Percentiles rank a stretch among this genome's conserved stretches.
phyloP scores from a whole-genome alignment of 2,113 vertebrate species.

The Mesitornis unicolor region DNA sequence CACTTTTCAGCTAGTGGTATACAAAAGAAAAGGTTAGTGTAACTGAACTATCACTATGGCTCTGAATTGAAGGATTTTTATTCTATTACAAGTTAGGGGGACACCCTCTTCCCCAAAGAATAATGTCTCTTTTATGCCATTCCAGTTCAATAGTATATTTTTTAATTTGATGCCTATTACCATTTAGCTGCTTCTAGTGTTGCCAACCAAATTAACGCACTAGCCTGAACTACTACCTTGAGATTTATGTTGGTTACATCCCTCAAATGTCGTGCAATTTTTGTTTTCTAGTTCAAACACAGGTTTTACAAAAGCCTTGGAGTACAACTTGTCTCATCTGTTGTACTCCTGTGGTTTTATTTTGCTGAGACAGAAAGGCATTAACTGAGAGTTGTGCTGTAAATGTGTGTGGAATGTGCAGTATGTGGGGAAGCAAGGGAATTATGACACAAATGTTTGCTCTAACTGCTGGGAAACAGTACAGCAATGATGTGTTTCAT shows the following conservation, averaged over 20 bases:
- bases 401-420: background rate
- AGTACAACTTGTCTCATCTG: background rate
- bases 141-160: background rate
- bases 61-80: background rate
- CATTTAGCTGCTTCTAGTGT: slow-evolving; percentile 47
- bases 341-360: background rate
- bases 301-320: background rate
- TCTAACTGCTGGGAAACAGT: background rate
- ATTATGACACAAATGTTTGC: background rate
- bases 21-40: background rate
- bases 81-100: background rate
- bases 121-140: background rate
- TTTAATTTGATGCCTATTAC: slow-evolving; percentile 34
- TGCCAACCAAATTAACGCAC: slow-evolving; percentile 10
- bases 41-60: background rate
- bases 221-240: background rate
- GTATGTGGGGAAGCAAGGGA: background rate
- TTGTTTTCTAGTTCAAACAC: slow-evolving; percentile 20
- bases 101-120: background rate
- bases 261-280: slow-evolving; percentile 29
- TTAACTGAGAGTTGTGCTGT: background rate
- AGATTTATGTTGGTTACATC: slow-evolving; percentile 27
- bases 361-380: background rate
- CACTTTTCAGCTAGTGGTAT: background rate
- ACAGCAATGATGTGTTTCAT: background rate